A percentile compares a stretch with the other conserved stretches of the same genome.
phyloP scores from a whole-genome alignment of 2,797 vertebrate species.

The Xenops minutus region DNA sequence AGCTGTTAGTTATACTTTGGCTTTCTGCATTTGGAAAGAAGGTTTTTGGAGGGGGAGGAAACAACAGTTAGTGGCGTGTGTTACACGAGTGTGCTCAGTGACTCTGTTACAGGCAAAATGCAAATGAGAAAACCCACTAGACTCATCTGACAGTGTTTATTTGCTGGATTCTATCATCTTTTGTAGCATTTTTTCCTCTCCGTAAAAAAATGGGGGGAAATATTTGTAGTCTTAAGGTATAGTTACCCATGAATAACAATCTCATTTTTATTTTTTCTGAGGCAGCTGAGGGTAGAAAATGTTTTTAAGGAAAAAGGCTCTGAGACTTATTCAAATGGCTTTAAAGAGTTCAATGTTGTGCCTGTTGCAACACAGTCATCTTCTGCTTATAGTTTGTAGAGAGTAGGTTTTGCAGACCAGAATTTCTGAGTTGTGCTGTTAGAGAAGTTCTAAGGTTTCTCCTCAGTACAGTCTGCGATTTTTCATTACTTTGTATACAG shows the following conservation, averaged over 20 bases:
- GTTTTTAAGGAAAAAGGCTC: neutral
- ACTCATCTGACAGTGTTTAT: neutral
- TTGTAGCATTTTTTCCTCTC: neutral
- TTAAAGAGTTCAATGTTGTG: neutral
- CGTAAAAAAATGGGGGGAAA: neutral
- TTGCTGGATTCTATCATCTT: conserved; percentile 4
- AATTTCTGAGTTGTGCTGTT: conserved; percentile 7
- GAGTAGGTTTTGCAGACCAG: conserved; percentile 10
- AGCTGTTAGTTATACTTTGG: neutral
- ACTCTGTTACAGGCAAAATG: neutral
- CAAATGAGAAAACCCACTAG: neutral
- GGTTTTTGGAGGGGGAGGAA: neutral
- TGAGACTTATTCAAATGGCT: neutral
- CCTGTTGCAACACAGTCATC: neutral
- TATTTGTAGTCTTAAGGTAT: neutral
- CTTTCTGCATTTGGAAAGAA: neutral
- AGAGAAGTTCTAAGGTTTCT: neutral
- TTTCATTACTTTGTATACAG: conserved; percentile 14
- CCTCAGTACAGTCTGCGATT: neutral
- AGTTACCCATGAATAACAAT: neutral
- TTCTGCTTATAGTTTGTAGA: conserved; percentile 18
- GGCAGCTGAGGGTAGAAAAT: neutral
- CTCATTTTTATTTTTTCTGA: neutral
- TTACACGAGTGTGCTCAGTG: neutral
- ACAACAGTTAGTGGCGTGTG: accelerated